phyloP scores from a whole-genome alignment of 2,797 vertebrate species.

The Adelosebastes latens region DNA sequence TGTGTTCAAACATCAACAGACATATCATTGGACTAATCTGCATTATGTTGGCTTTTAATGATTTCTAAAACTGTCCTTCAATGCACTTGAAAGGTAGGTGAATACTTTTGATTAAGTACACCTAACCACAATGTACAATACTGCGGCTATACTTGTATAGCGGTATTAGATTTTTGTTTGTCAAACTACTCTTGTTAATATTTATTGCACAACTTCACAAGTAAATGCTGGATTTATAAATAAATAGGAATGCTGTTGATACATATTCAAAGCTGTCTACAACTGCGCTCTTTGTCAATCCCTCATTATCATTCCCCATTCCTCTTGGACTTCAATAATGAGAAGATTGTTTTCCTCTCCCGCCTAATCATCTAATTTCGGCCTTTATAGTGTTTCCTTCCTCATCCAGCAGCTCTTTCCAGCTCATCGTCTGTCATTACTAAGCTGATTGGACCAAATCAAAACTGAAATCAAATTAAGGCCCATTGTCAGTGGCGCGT shows the following conservation, averaged over 20 bases:
- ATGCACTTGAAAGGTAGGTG: background rate
- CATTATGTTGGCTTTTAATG: conserved; percentile 7
- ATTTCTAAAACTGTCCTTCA: conserved; percentile 8
- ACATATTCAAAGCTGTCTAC: conserved; percentile 38
- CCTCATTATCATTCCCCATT: conserved; percentile 64
- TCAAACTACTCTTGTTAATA: background rate
- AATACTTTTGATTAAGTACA: background rate
- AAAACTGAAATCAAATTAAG: conserved; percentile 80
- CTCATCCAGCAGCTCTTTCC: conserved; percentile 45
- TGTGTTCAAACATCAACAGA: conserved; percentile 1
- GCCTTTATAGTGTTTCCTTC: conserved; percentile 65
- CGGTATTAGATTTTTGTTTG: background rate
- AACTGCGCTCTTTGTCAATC: conserved; percentile 48
- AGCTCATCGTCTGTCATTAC: conserved; percentile 55
- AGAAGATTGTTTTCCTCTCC: conserved; percentile 66
- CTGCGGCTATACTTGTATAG: background rate
- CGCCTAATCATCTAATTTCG: conserved; percentile 67
- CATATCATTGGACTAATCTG: background rate
- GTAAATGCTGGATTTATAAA: conserved; percentile 28
- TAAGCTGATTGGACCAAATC: conserved; percentile 72
- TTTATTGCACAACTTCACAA: conserved; percentile 26
- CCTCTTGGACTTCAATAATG: conserved; percentile 69
- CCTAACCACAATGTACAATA: background rate
- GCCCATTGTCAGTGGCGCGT: conserved; percentile 54
- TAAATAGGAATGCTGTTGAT: conserved; percentile 39